Percentiles rank a stretch among this genome's conserved stretches.
Conservation (phyloP, 2,113 vertebrate genomes). For the Procavia capensis region DNA sequence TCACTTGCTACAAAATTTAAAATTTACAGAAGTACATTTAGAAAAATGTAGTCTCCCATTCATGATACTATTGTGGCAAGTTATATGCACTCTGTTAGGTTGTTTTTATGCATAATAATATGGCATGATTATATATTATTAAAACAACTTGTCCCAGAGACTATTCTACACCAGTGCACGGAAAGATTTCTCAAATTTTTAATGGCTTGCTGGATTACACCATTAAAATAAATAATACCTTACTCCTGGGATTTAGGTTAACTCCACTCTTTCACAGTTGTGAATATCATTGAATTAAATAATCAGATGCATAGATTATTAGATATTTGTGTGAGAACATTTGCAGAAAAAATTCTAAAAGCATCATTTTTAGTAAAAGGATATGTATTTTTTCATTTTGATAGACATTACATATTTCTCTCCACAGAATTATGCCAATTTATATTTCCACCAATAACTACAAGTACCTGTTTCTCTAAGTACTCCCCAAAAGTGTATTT, state of each 20-base stretch:
- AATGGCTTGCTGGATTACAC: not conserved
- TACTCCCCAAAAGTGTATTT: not conserved
- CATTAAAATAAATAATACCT: conserved; percentile 17
- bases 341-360: not conserved
- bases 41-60: not conserved
- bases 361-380: not conserved
- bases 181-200: not conserved
- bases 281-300: conserved; percentile 24
- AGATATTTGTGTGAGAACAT: not conserved
- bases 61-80: not conserved
- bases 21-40: not conserved
- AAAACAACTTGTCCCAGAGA: not conserved
- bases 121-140: not conserved
- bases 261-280: not conserved
- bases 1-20: not conserved
- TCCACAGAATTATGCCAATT: not conserved
- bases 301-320: not conserved
- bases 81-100: not conserved
- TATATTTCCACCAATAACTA: not conserved
- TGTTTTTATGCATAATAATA: not conserved
- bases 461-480: not conserved
- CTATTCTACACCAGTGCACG: not conserved
- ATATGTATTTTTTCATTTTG: not conserved
- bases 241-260: not conserved
- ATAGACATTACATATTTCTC: not conserved